Evolutionary conservation across 2,113 vertebrate genomes (phyloP).

Genomic region (Ursus arctos): DNA sequence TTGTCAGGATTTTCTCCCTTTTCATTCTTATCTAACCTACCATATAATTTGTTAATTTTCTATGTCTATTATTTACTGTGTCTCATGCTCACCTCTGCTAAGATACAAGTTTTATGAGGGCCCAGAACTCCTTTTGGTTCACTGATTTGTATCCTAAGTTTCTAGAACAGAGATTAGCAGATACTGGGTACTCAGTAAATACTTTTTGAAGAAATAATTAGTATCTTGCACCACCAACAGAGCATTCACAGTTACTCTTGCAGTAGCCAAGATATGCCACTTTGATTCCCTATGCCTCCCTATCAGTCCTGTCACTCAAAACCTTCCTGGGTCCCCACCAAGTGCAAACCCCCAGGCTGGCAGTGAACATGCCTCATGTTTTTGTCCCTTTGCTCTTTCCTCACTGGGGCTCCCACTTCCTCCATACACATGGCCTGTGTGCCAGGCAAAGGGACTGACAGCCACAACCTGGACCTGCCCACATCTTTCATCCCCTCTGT

Average conservation of each 20-base stretch:
- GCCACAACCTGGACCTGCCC: background rate
- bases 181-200: background rate
- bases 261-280: background rate
- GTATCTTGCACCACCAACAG: background rate
- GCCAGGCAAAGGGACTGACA: background rate
- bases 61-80: background rate
- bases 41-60: background rate
- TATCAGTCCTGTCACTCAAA: background rate
- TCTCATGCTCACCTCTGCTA: background rate
- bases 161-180: background rate
- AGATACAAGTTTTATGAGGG: background rate
- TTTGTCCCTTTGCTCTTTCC: background rate
- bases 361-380: accelerated
- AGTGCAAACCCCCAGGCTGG: no score
- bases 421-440: accelerated
- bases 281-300: background rate
- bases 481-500: background rate
- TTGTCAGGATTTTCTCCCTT: background rate
- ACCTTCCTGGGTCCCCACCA: background rate
- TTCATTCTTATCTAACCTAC: background rate
- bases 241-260: background rate
- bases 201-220: background rate
- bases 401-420: background rate
- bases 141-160: background rate
- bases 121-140: background rate